These are phyloP conservation scores for Phoxinus dragarum DNA, from an alignment of 2,797 vertebrate genomes.

Conservation along the genomic window DNA sequence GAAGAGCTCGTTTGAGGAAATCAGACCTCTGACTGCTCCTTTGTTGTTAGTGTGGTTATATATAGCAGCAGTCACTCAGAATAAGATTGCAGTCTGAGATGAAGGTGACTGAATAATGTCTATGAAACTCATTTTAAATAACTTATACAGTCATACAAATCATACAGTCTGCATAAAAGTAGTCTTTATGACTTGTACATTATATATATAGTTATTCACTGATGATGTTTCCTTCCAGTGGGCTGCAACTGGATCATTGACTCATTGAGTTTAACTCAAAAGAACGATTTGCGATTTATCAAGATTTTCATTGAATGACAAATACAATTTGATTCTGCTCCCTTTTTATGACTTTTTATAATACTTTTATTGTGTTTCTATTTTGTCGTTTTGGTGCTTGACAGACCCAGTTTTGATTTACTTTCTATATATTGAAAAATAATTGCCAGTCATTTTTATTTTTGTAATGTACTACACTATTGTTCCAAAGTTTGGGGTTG, in stretches of 20 bases:
- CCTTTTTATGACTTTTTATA: neutral
- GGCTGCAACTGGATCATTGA: neutral
- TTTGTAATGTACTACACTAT: neutral
- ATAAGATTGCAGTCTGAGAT: constrained; percentile 39
- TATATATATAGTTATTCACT: neutral
- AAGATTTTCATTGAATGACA: neutral
- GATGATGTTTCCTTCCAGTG: neutral
- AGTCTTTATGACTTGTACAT: neutral
- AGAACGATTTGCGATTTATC: neutral
- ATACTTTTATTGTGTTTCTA: neutral
- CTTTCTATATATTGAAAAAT: neutral
- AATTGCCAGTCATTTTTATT: neutral
- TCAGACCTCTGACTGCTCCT: constrained; percentile 46
- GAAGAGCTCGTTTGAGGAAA: constrained; percentile 38
- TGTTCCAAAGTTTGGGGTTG: neutral
- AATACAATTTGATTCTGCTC: neutral
- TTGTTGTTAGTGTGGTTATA: constrained; percentile 48
- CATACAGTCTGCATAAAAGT: neutral
- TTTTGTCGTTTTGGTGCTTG: neutral
- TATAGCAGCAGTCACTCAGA: constrained; percentile 45
- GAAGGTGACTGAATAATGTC: constrained; percentile 27
- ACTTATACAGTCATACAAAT: constrained; percentile 1
- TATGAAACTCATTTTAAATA: constrained; percentile 19
- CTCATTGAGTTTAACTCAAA: neutral
- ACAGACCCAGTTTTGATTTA: neutral